These are phyloP conservation scores for Oplegnathus fasciatus DNA, from an alignment of 2,113 vertebrate species.

Conservation along the genomic window DNA sequence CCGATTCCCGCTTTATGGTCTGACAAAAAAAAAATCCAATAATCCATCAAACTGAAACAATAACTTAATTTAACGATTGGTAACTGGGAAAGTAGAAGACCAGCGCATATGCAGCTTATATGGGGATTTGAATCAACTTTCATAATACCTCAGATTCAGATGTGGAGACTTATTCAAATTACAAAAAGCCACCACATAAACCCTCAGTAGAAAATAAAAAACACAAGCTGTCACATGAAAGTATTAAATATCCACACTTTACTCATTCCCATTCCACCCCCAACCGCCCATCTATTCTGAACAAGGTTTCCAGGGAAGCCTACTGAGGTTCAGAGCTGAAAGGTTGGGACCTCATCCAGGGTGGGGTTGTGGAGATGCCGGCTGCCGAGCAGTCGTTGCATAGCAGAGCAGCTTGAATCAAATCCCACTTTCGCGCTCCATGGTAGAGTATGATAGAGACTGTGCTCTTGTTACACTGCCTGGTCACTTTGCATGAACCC, in stretches of 20 bases:
- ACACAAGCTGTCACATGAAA: neutral
- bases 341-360: neutral
- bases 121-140: too few relatives aligned
- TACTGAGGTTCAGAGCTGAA: neutral
- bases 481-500: constrained; percentile 31
- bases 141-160: too few relatives aligned
- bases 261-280: too few relatives aligned
- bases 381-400: constrained; percentile 51
- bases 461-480: constrained; percentile 38
- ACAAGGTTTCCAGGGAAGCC: constrained; percentile 1
- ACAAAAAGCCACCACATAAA: neutral
- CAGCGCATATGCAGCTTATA: too few relatives aligned
- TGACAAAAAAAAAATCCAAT: neutral
- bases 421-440: constrained; percentile 38
- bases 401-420: constrained; percentile 50
- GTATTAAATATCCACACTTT: neutral
- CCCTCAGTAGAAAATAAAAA: neutral
- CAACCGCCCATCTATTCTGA: neutral
- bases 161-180: neutral
- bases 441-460: constrained; percentile 20
- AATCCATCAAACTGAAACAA: neutral
- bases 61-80: neutral
- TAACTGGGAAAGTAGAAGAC: too few relatives aligned
- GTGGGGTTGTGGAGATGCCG: constrained; percentile 16
- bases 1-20: neutral